A percentile compares a stretch with the other conserved stretches of the same genome.
phyloP scores from a whole-genome alignment of 1,140 invertebrate genomes.

The Monomorium pharaonis region DNA sequence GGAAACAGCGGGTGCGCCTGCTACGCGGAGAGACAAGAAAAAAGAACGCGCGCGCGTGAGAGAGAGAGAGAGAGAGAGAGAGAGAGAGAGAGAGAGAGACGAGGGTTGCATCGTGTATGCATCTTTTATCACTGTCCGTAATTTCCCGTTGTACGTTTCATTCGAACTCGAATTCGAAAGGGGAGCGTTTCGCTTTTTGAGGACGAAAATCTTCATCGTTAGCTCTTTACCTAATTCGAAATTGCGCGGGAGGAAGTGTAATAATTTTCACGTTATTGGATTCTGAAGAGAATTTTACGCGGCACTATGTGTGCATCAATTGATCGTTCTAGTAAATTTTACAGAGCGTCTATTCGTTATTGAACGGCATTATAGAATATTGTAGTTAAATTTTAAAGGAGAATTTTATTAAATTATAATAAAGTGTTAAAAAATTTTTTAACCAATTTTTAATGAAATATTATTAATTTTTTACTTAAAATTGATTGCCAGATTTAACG shows the following conservation, averaged over 20 bases:
- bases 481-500: neutral
- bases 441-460: slow-evolving; percentile 1
- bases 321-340: neutral
- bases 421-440: neutral
- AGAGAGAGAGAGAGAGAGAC: slow-evolving; percentile 18
- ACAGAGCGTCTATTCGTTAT: neutral
- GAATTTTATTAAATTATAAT: slow-evolving; percentile 3
- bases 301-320: neutral
- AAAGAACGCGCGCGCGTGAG: too few species aligned
- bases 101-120: slow-evolving; percentile 10
- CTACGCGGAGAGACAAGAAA: slow-evolving; percentile 37
- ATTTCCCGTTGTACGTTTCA: neutral
- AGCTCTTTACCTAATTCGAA: neutral
- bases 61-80: slow-evolving; percentile 6
- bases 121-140: slow-evolving; percentile 45
- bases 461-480: neutral
- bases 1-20: slow-evolving; percentile 50
- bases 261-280: neutral
- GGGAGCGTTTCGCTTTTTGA: neutral
- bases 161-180: slow-evolving; percentile 21
- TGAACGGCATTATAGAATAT: neutral
- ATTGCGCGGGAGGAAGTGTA: neutral
- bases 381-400: neutral
- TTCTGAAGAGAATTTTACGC: neutral
- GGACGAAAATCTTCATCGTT: neutral